A percentile compares a stretch with the other conserved stretches of the same genome.
Conservation (phyloP, 2,888 invertebrate genomes). For the Campoplex capitator region DNA sequence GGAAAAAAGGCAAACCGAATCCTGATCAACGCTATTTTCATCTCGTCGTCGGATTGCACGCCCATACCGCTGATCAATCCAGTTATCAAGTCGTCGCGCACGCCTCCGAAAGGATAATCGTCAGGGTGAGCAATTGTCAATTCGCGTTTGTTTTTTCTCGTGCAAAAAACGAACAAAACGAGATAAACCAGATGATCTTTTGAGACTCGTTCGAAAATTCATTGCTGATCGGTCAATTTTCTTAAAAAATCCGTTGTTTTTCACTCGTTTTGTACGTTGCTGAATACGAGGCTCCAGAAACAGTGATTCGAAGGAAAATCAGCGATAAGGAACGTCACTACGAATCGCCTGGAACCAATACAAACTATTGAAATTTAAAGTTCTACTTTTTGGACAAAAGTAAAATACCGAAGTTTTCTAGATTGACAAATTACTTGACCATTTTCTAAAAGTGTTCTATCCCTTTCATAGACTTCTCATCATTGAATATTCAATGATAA, state of each 20-base stretch:
- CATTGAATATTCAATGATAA: no score
- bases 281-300: neutral
- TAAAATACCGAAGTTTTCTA: no score
- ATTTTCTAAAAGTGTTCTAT: no score
- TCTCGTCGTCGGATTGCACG: constrained; percentile 96
- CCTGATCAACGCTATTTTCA: constrained; percentile 99
- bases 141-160: neutral
- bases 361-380: no score
- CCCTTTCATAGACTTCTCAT: no score
- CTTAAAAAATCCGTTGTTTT: no score
- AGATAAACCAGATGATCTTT: no score
- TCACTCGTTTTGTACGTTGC: no score
- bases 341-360: neutral
- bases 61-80: constrained; percentile 91
- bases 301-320: neutral
- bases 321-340: neutral
- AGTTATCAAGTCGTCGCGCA: constrained; percentile 94
- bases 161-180: neutral
- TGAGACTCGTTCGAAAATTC: no score
- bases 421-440: no score
- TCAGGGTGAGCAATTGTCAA: constrained; percentile 89
- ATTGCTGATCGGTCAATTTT: no score
- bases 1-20: constrained; percentile 99
- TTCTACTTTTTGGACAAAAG: no score
- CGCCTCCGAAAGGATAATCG: constrained; percentile 98